Evolutionary conservation across 2,113 vertebrate species (phyloP).

Genomic region (Oryzias javanicus): DNA sequence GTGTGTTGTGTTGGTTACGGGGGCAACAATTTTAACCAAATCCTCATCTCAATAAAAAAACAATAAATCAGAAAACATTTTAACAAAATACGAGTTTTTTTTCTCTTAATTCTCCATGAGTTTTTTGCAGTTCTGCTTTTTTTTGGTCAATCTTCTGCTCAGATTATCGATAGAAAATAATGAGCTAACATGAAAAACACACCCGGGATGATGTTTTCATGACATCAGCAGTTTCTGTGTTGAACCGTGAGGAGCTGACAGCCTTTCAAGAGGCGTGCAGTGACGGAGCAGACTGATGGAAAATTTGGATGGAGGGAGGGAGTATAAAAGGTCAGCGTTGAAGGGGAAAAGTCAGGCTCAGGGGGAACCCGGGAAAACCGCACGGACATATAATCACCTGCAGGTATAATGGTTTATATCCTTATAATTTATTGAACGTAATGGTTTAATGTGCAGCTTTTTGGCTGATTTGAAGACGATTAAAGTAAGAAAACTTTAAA

Average conservation of each 20-base stretch:
- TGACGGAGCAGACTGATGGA: conserved; percentile 20
- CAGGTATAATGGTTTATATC: conserved; percentile 35
- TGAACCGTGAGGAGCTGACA: conserved; percentile 31
- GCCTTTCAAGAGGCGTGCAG: conserved; percentile 38
- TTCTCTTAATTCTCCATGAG: no score
- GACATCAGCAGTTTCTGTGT: conserved; percentile 22
- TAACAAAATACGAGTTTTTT: no score
- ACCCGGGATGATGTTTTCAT: neutral
- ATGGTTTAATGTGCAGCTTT: neutral
- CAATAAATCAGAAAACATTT: no score
- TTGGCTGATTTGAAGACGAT: neutral
- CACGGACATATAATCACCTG: conserved; percentile 26
- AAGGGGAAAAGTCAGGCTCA: conserved; percentile 18
- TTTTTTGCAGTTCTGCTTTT: no score
- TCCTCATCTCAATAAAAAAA: no score
- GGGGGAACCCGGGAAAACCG: conserved; percentile 20
- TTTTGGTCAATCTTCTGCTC: no score
- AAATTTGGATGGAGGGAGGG: conserved; percentile 20
- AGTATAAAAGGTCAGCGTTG: conserved; percentile 69
- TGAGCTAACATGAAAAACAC: neutral
- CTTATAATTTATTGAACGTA: no score
- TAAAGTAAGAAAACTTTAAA: neutral
- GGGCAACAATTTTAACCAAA: no score
- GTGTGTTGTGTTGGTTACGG: no score
- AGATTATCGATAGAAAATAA: neutral